Evolutionary conservation across 2,888 invertebrate species (phyloP).

Genomic region (Polylopha cassiicola): DNA sequence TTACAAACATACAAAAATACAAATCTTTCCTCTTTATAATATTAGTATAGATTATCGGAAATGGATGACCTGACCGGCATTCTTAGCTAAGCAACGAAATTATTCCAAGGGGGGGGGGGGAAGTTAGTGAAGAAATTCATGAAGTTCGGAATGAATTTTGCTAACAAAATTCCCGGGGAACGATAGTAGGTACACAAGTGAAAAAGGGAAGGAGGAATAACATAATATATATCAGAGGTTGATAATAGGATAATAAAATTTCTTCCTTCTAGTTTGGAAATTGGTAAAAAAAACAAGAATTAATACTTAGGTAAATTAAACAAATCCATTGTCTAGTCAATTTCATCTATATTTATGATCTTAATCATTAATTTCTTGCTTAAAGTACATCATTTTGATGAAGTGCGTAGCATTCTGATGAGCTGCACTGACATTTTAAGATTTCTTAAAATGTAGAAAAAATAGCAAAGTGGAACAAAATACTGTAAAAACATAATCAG

Average conservation of each 20-base stretch:
- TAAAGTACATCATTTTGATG: constrained; percentile 54
- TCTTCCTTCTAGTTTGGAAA: too few relatives aligned
- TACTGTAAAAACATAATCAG: constrained; percentile 11
- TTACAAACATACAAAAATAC: too few relatives aligned
- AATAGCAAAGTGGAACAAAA: constrained; percentile 8
- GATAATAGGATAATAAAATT: too few relatives aligned
- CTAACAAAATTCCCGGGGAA: too few relatives aligned
- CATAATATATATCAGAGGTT: too few relatives aligned
- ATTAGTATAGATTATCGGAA: too few relatives aligned
- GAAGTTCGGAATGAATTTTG: too few relatives aligned
- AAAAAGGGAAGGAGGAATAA: neutral
- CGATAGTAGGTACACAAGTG: neutral
- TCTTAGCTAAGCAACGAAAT: too few relatives aligned
- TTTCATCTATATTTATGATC: constrained; percentile 30
- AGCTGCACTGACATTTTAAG: constrained; percentile 42
- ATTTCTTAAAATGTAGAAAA: constrained; percentile 16
- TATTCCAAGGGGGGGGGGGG: too few relatives aligned
- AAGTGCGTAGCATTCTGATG: constrained; percentile 39
- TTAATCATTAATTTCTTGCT: constrained; percentile 39
- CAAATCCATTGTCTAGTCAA: constrained; percentile 18
- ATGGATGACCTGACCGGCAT: too few relatives aligned
- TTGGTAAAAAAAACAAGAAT: neutral
- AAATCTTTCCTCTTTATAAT: too few relatives aligned
- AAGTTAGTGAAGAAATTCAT: too few relatives aligned
- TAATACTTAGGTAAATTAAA: constrained; percentile 15